phyloP scores from a whole-genome alignment of 1,140 invertebrate genomes.

The Anadara kagoshimensis region DNA sequence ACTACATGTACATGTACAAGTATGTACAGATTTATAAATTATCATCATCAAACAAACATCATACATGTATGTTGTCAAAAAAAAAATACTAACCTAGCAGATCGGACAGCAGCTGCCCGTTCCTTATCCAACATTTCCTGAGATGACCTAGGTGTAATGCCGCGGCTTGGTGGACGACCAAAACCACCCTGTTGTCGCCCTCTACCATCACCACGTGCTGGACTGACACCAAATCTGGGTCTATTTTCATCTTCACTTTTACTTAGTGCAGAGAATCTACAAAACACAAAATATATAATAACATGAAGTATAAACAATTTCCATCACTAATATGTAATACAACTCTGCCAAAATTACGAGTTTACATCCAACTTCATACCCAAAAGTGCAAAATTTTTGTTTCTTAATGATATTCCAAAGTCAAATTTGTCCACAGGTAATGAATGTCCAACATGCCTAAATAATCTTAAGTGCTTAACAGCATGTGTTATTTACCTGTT shows the following conservation, averaged over 20 bases:
- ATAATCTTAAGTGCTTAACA: too few relatives aligned
- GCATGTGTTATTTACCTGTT: slow-evolving; percentile 66
- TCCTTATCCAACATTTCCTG: slow-evolving; percentile 64
- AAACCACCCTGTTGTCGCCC: slow-evolving; percentile 43
- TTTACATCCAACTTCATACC: too few relatives aligned
- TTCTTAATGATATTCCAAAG: too few relatives aligned
- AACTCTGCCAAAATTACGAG: too few relatives aligned
- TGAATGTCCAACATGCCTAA: too few relatives aligned
- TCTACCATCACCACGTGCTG: slow-evolving; percentile 47
- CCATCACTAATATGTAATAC: too few relatives aligned
- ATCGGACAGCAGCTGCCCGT: slow-evolving; percentile 59
- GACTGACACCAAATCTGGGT: slow-evolving; percentile 50
- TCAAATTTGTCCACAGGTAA: too few relatives aligned
- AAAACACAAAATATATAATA: slow-evolving; percentile 7
- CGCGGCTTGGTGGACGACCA: slow-evolving; percentile 30
- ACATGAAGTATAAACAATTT: background rate
- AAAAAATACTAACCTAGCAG: slow-evolving; percentile 56
- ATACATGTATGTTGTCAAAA: too few relatives aligned
- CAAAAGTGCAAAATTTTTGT: too few relatives aligned
- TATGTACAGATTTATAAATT: too few relatives aligned
- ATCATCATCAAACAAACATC: too few relatives aligned
- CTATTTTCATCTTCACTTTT: slow-evolving; percentile 51
- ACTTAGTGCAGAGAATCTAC: slow-evolving; percentile 62
- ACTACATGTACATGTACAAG: too few relatives aligned
- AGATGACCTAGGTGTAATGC: slow-evolving; percentile 51